Evolutionary conservation across 1,140 invertebrate genomes (phyloP).

Genomic region (Drosophila nannoptera): DNA sequence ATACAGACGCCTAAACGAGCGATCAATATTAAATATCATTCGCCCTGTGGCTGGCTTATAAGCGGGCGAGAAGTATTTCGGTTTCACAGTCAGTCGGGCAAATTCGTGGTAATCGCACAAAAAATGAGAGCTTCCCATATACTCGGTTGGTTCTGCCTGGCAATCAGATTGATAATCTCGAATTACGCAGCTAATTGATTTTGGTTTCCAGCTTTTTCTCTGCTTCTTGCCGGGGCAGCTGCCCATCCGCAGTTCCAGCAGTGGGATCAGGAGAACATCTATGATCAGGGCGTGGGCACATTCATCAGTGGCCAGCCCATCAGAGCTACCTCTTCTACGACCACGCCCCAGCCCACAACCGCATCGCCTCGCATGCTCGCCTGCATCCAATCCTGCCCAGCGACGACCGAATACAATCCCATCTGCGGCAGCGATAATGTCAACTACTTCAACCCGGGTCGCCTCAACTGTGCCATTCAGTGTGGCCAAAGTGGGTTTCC

Average conservation of each 20-base stretch:
- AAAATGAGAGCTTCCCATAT: slow-evolving; percentile 20
- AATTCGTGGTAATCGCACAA: slow-evolving; percentile 16
- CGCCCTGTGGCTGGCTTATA: slow-evolving; percentile 33
- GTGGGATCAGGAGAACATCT: background rate
- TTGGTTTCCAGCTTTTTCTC: slow-evolving; percentile 6
- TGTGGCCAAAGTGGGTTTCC: slow-evolving; percentile 82
- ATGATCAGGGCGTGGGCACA: background rate
- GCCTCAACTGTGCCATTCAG: slow-evolving; percentile 81
- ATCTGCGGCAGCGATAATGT: slow-evolving; percentile 85
- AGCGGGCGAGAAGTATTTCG: slow-evolving; percentile 30
- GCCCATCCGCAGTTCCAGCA: slow-evolving; percentile 18
- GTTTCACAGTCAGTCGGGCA: slow-evolving; percentile 17
- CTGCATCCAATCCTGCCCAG: slow-evolving; percentile 62
- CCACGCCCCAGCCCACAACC: slow-evolving; percentile 40
- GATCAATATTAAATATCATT: slow-evolving; percentile 31
- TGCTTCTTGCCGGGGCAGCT: slow-evolving; percentile 10
- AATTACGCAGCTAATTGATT: background rate
- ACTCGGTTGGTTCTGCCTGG: slow-evolving; percentile 16
- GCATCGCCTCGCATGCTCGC: slow-evolving; percentile 46
- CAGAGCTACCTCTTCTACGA: slow-evolving; percentile 3
- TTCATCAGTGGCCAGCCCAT: slow-evolving; percentile 26
- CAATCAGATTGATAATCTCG: background rate
- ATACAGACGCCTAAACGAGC: background rate
- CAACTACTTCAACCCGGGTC: slow-evolving; percentile 83
- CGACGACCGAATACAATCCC: slow-evolving; percentile 84